Evolutionary conservation across 2,113 vertebrate genomes (phyloP), one percentile per base, ranked within the genome.

Genomic region (Eretmochelys imbricata): DNA sequence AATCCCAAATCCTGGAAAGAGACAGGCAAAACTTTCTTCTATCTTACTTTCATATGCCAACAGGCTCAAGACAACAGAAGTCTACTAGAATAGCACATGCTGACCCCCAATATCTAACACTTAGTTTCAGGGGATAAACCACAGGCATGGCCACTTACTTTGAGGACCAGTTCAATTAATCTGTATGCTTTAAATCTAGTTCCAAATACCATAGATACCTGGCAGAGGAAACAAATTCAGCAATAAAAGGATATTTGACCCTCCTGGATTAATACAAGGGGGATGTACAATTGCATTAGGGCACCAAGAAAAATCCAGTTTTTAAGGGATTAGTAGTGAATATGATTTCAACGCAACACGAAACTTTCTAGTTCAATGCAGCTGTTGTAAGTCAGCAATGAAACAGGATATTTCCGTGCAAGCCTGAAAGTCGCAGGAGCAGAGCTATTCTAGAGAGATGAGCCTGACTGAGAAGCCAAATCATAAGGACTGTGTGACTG

Each of bases 1-100:
- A 99, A 97, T 65, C 99, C 99, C 96, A 99, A 98, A 96, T 99
- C 99, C 99, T 99, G 95, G 53, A 91, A 90, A 2, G 76, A 93
- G 57, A 96, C 3, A 87, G 19, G 88, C 80, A 24, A 93, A 16
- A 84, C 4, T 5, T 82, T 59, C 89, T 86, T 54, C 84, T 24
- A 90, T 38, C 42, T 65, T 69, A 87, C 42, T 91, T 95, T 38
- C 53, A 82, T 31, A 80, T 8, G 35, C 8, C 48, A 82, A 51
- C 1, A 87, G 50, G n/a, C 29, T 62, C 59, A 51, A 81, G 20
- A 53, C 42, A 65, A 94, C 5, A 89, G 42, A 72, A 84, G 48
- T 20, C 55, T 90, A 29, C 49, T 27, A 49, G 53, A 88, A 11
- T 35, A 82, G 46, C 12, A 13, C 2, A 27, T 2, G 5, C 80